These are phyloP conservation scores for Graptemys geographica DNA, from an alignment of 2,797 vertebrate genomes.

Conservation along the genomic window DNA sequence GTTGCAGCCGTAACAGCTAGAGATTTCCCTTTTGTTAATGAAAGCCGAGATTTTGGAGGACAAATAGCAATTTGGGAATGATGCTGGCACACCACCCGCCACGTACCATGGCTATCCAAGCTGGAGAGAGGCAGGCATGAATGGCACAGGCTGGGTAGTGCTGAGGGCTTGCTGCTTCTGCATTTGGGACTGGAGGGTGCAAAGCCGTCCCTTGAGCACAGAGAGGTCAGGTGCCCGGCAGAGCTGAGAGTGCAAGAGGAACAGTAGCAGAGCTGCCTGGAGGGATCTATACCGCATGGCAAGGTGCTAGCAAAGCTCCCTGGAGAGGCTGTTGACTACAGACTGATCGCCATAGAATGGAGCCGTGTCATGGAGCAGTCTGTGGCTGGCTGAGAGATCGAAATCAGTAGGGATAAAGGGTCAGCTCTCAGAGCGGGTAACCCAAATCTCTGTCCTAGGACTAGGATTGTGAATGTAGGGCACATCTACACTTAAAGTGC, in stretches of 20 bases:
- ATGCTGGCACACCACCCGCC: no score
- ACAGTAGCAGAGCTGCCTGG: neutral
- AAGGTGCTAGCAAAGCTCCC: neutral
- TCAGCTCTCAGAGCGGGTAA: no score
- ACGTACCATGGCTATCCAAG: neutral
- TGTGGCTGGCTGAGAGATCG: neutral
- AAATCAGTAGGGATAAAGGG: no score
- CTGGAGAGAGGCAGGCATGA: no score
- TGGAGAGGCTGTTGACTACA: neutral
- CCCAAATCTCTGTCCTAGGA: no score
- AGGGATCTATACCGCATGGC: neutral
- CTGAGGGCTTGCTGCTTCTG: neutral
- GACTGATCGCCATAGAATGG: neutral
- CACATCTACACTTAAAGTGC: no score
- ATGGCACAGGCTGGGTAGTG: no score
- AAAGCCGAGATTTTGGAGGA: neutral
- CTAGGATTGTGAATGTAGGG: no score
- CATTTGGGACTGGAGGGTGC: neutral
- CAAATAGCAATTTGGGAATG: neutral
- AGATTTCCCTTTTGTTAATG: neutral
- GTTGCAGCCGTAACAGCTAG: neutral
- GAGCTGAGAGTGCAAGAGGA: neutral
- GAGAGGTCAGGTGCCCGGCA: neutral
- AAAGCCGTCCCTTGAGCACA: neutral
- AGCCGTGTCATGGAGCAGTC: neutral